A percentile compares a stretch with the other conserved stretches of the same genome.
Evolutionary conservation across 2,113 vertebrate genomes (phyloP).

Genomic region (Cebus imitator): DNA sequence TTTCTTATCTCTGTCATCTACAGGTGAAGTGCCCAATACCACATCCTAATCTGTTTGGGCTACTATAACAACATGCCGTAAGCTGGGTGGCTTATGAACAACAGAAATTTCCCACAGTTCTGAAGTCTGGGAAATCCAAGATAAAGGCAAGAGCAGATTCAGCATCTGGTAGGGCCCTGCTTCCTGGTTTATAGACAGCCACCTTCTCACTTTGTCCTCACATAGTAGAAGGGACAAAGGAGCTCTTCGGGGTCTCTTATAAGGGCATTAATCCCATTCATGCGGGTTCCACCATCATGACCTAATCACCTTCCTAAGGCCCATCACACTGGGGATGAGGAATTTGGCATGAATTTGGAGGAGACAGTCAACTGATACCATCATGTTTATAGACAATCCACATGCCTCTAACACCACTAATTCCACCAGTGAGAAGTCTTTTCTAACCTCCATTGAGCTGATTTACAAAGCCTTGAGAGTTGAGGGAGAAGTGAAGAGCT

Average conservation of each 20-base stretch:
- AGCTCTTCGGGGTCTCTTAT: not conserved
- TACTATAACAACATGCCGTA: not conserved
- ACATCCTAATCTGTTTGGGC: not conserved
- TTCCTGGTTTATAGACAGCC: not conserved
- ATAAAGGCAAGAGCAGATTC: not conserved
- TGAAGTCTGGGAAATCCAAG: not conserved
- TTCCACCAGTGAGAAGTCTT: not conserved
- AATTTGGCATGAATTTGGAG: not conserved
- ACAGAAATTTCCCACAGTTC: not conserved
- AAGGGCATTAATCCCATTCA: not conserved
- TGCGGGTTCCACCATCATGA: not conserved
- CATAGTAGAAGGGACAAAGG: not conserved
- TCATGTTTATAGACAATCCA: not conserved
- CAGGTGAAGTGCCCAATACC: too few species aligned
- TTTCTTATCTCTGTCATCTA: not conserved
- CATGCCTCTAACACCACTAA: not conserved
- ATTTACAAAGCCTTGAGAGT: not conserved
- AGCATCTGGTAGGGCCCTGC: not conserved
- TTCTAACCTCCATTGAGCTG: not conserved
- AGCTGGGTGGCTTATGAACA: not conserved
- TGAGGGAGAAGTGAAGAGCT: not conserved
- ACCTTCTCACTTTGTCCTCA: not conserved
- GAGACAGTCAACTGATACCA: not conserved
- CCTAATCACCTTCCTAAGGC: not conserved
- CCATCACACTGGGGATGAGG: not conserved